phyloP scores from a whole-genome alignment of 2,888 invertebrate species.

The Cyclophora punctaria region DNA sequence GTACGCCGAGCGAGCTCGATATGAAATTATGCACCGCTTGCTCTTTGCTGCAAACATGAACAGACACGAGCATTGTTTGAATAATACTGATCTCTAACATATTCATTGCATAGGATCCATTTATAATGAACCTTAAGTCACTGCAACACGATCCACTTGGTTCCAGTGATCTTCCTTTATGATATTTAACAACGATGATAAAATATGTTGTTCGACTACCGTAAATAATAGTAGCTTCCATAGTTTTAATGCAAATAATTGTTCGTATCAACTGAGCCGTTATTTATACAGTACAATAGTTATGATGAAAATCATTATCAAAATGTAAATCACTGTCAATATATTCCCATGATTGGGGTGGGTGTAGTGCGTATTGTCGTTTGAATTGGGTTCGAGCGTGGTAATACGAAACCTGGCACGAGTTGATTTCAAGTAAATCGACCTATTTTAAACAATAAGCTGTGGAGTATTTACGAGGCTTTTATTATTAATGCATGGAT shows the following conservation, averaged over 20 bases:
- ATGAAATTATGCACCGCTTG: slow-evolving; percentile 46
- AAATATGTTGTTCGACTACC: no score
- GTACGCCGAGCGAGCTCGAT: slow-evolving; percentile 37
- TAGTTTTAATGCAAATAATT: slow-evolving; percentile 31
- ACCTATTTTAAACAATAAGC: no score
- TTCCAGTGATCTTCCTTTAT: no score
- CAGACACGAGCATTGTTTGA: slow-evolving; percentile 56
- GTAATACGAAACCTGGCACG: no score
- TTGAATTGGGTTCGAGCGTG: neutral
- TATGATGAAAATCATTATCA: slow-evolving; percentile 16
- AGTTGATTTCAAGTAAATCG: no score
- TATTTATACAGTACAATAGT: slow-evolving; percentile 27
- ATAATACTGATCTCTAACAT: slow-evolving; percentile 43
- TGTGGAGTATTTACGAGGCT: no score
- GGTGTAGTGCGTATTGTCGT: neutral
- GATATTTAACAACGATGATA: no score
- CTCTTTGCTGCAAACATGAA: slow-evolving; percentile 50
- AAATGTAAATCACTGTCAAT: slow-evolving; percentile 5
- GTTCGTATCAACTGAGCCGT: slow-evolving; percentile 31
- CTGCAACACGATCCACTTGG: no score
- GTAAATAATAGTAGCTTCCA: neutral
- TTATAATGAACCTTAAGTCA: neutral
- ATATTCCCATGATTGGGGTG: neutral
- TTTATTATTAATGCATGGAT: neutral
- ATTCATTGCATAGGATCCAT: slow-evolving; percentile 25